Evolutionary conservation across 1,140 invertebrate species (phyloP).

Genomic region (Trichonephila clavata): DNA sequence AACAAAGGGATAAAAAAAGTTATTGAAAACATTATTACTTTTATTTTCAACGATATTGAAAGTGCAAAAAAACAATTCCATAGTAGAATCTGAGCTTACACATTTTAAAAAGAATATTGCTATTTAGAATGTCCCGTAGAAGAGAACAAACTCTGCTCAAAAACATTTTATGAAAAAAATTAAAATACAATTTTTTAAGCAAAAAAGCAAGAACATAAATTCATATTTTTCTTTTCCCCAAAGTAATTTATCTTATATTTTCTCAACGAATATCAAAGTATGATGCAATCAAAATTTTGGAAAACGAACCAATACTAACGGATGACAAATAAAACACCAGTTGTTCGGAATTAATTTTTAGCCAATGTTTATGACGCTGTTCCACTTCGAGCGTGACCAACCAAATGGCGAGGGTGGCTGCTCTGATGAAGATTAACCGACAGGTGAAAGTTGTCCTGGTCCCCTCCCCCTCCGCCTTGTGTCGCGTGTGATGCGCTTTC

Average conservation of each 20-base stretch:
- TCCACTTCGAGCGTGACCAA: constrained; percentile 34
- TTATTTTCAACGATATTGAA: too few species aligned
- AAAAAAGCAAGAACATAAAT: too few species aligned
- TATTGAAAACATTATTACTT: too few species aligned
- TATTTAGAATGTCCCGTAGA: too few species aligned
- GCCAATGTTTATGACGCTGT: constrained; percentile 5
- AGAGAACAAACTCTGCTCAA: too few species aligned
- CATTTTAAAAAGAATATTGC: too few species aligned
- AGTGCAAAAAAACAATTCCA: too few species aligned
- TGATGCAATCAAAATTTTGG: background rate
- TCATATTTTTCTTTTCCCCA: too few species aligned
- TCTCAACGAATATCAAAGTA: background rate
- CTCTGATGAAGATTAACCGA: constrained; percentile 19
- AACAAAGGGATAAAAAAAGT: too few species aligned
- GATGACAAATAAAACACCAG: background rate
- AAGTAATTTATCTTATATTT: background rate
- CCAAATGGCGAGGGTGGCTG: constrained; percentile 35
- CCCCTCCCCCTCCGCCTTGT: background rate
- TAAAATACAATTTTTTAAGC: too few species aligned
- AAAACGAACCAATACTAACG: background rate
- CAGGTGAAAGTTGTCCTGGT: constrained; percentile 68
- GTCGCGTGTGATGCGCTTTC: constrained; percentile 26
- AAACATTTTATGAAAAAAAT: too few species aligned
- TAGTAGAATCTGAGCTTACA: too few species aligned
- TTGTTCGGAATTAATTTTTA: background rate